Percentiles rank a stretch among this genome's conserved stretches.
Evolutionary conservation across 2,888 invertebrate genomes (phyloP).

Genomic region (Drosophila ustulata): DNA sequence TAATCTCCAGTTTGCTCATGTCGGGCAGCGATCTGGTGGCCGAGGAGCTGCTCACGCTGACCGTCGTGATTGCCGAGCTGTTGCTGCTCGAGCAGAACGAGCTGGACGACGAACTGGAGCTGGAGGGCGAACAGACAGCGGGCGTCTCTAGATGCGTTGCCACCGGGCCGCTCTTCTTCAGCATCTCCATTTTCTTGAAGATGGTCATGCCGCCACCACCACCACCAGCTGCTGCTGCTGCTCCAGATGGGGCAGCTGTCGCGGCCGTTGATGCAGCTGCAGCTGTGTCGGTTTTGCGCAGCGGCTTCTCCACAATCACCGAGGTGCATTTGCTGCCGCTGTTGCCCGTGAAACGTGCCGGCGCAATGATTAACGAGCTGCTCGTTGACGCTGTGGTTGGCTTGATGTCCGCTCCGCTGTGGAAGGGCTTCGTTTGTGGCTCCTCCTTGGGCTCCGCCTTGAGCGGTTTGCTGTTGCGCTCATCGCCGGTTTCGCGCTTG

Average conservation of each 20-base stretch:
- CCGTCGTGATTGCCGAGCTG: conserved; percentile 54
- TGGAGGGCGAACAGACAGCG: conserved; percentile 74
- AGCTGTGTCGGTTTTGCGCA: conserved; percentile 34
- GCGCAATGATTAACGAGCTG: conserved; percentile 59
- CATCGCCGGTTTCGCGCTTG: conserved; percentile 34
- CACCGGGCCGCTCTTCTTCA: conserved; percentile 64
- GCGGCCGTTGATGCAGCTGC: conserved; percentile 15
- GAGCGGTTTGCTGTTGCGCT: conserved; percentile 39
- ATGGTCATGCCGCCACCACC: neutral
- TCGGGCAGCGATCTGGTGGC: conserved; percentile 78
- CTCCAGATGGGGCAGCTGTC: conserved; percentile 5
- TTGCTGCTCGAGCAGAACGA: conserved; percentile 72
- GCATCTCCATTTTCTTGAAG: conserved; percentile 41
- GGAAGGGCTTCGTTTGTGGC: conserved; percentile 30
- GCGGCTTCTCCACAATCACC: conserved; percentile 79
- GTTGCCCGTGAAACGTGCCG: conserved; percentile 57
- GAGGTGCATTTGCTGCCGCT: conserved; percentile 67
- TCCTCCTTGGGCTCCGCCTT: conserved; percentile 63
- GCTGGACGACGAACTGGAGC: conserved; percentile 79
- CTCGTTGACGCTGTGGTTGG: conserved; percentile 24
- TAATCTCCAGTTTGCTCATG: conserved; percentile 82
- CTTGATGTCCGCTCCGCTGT: conserved; percentile 56
- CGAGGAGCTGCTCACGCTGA: conserved; percentile 65
- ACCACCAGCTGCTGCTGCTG: neutral
- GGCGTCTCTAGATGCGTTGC: conserved; percentile 76